Percentiles rank a stretch among this genome's conserved stretches.
These are phyloP conservation scores for Morelia viridis DNA, from an alignment of 2,797 vertebrate genomes.

Conservation along the genomic window DNA sequence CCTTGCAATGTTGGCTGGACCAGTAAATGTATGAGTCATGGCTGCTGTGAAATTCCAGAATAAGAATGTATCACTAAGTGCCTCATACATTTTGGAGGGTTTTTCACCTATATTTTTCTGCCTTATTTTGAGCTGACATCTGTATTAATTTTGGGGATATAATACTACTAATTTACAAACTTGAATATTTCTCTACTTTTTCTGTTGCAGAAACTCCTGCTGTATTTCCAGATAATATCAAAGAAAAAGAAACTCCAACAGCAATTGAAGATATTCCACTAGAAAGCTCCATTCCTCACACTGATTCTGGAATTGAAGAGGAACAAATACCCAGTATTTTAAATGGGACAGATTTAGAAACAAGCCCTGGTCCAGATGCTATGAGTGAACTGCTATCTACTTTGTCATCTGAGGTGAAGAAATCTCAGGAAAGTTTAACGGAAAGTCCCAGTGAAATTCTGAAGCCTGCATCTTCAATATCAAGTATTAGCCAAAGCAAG, in stretches of 20 bases:
- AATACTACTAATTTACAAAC: slow-evolving; percentile 2
- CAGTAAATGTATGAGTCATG: not conserved
- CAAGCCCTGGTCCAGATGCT: slow-evolving; percentile 76
- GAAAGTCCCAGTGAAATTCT: slow-evolving; percentile 80
- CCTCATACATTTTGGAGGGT: not conserved
- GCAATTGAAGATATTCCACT: slow-evolving; percentile 77
- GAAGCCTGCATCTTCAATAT: slow-evolving; percentile 82
- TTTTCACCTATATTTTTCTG: not conserved
- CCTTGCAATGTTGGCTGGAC: not conserved
- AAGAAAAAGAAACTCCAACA: slow-evolving; percentile 77
- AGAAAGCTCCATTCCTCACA: slow-evolving; percentile 82
- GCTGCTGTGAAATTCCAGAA: not conserved
- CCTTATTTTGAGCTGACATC: not conserved
- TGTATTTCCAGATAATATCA: slow-evolving; percentile 80
- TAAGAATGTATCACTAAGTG: not conserved
- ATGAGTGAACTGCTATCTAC: slow-evolving; percentile 89
- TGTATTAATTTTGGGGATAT: not conserved
- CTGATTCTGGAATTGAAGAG: slow-evolving; percentile 89
- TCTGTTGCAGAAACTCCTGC: slow-evolving; percentile 80
- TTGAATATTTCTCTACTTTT: slow-evolving; percentile 49
- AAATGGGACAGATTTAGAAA: slow-evolving; percentile 84
- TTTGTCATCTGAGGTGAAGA: slow-evolving; percentile 87
- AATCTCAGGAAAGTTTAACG: slow-evolving; percentile 85
- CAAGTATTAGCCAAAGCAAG: slow-evolving; percentile 88
- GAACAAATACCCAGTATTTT: slow-evolving; percentile 83